Evolutionary conservation across 2,888 invertebrate genomes (phyloP).

Genomic region (Boloria selene): DNA sequence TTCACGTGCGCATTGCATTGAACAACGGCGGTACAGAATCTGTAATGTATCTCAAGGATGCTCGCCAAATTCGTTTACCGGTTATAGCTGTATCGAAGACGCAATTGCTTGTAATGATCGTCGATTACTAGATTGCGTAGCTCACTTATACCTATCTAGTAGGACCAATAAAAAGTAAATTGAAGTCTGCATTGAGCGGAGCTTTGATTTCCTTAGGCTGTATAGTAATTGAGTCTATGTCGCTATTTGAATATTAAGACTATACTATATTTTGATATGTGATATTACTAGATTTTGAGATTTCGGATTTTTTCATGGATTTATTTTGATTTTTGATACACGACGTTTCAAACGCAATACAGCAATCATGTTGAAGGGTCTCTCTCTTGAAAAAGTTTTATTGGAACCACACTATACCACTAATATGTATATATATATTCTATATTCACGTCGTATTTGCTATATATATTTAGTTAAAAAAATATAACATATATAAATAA

Average conservation of each 20-base stretch:
- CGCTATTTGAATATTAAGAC: neutral
- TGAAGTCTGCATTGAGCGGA: conserved; percentile 3
- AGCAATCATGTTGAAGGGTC: too few species aligned
- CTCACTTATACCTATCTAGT: conserved; percentile 1
- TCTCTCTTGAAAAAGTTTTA: too few species aligned
- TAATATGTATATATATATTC: too few species aligned
- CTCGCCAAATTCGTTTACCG: conserved; percentile 34
- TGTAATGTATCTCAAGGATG: conserved; percentile 57
- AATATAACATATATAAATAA: too few species aligned
- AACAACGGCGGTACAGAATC: conserved; percentile 52
- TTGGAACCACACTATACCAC: too few species aligned
- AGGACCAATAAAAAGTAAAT: conserved; percentile 18
- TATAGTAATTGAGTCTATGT: conserved; percentile 3
- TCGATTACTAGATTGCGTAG: conserved; percentile 21
- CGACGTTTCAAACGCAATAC: too few species aligned
- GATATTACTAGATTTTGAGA: too few species aligned
- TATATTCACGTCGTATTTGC: too few species aligned
- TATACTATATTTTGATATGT: neutral
- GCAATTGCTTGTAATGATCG: conserved; percentile 18
- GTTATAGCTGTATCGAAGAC: conserved; percentile 15
- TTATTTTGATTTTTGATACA: neutral
- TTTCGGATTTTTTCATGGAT: too few species aligned
- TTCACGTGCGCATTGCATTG: conserved; percentile 44
- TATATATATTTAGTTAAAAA: too few species aligned
- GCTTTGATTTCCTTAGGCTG: conserved; percentile 17